Base-by-base conservation (phyloP, 2,797 vertebrate genomes). In the Manis pentadactyla region DNA sequence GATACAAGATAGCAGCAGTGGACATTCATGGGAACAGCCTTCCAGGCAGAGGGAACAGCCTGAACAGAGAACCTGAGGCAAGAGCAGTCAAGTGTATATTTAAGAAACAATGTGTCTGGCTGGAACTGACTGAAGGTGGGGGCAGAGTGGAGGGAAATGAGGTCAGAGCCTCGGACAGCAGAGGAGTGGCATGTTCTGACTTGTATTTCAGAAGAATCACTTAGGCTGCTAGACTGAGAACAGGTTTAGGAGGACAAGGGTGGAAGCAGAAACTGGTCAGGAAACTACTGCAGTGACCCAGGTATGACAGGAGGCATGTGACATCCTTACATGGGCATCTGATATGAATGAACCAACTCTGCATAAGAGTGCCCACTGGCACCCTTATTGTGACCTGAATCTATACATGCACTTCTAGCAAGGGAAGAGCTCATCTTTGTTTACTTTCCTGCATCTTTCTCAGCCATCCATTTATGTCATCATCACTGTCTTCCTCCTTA, bases 111-210 rank as follows among this genome's bases (percentile, higher is more conserved):
- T 5, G 42, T 46, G 18, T 77, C 57, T 87, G 63, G 57, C 57
- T 42, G 78, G 53, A 79, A 42, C 13, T 6, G 4, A 37, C 34
- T 10, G 23, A 90, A 71, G 29, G 57, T 34, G 86, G 53, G 13
- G 12, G 37, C 55, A n/a, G 10, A 84, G 42, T 17, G n/a, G 68
- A 83, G 25, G 59, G 34, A 86, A 74, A 78, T 73, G 94, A 95
- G 87, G 75, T 73, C 91, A 90, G 75, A 87, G 37, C 39, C n/a
- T 7, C 2, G 4, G 31, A 79, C 39, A 73, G 55, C 53, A 78
- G 27, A 49, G 79, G 39, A 63, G 61, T 23, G 55, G 49, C 27
- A 7, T 31, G 57, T 11, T 31, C 87, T 29, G 46, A 78, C 61
- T 64, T 29, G 1, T 7, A 2, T 37, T 21, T 37, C n/a, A 25